These are phyloP conservation scores for Chrysoperla carnea DNA, from an alignment of 1,140 invertebrate species.

Conservation along the genomic window DNA sequence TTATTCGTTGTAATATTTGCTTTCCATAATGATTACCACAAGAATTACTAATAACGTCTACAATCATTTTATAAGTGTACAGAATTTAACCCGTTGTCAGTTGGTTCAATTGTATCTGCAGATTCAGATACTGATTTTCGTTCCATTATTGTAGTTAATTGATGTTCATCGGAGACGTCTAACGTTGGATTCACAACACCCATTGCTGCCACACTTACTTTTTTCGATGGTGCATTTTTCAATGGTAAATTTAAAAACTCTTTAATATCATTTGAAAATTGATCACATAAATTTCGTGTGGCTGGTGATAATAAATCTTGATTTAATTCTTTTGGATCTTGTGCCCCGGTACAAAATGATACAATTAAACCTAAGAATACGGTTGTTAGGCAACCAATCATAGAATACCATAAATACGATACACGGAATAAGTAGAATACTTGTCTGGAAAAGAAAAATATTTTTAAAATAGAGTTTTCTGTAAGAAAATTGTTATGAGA, in stretches of 20 bases:
- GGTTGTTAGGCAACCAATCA: constrained; percentile 39
- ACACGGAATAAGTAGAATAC: constrained; percentile 34
- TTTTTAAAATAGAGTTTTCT: neutral
- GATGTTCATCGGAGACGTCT: too few species aligned
- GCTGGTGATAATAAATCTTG: constrained; percentile 32
- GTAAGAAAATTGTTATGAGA: too few species aligned
- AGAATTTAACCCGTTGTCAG: too few species aligned
- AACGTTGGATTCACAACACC: too few species aligned
- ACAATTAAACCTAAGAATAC: constrained; percentile 40
- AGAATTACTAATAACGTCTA: too few species aligned
- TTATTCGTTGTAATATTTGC: too few species aligned
- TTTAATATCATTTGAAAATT: constrained; percentile 6
- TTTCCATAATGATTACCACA: too few species aligned
- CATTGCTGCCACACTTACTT: neutral
- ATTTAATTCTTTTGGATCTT: constrained; percentile 31
- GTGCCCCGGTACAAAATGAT: constrained; percentile 37
- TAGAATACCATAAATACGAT: constrained; percentile 59
- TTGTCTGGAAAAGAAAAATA: constrained; percentile 7
- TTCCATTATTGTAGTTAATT: too few species aligned
- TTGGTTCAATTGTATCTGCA: too few species aligned
- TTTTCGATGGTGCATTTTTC: constrained; percentile 2
- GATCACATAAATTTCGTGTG: constrained; percentile 19
- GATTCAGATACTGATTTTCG: too few species aligned
- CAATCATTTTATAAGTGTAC: too few species aligned
- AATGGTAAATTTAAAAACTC: constrained; percentile 8